These are phyloP conservation scores for Parnassius smintheus DNA, from an alignment of 2,888 invertebrate species.

Conservation along the genomic window DNA sequence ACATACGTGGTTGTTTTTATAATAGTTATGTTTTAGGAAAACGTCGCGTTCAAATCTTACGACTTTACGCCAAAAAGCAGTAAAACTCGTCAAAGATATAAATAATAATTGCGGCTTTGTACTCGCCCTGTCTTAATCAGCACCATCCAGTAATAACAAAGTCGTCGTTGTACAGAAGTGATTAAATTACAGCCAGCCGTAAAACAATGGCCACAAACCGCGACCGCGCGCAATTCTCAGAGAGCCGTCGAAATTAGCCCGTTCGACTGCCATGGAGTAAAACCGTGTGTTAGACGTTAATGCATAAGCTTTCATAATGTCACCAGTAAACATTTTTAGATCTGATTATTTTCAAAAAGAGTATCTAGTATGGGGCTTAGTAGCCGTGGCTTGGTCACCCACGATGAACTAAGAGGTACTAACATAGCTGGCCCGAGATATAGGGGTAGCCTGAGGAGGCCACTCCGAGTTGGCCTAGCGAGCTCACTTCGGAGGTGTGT, in stretches of 20 bases:
- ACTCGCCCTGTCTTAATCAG: conserved; percentile 36
- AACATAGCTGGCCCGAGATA: too few species aligned
- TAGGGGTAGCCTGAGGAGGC: too few species aligned
- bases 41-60: neutral
- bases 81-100: conserved; percentile 18
- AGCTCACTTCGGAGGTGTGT: too few species aligned
- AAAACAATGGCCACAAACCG: conserved; percentile 53
- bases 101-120: conserved; percentile 27
- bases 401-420: too few species aligned
- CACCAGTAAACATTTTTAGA: too few species aligned
- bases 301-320: too few species aligned
- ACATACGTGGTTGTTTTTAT: neutral
- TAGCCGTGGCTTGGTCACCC: too few species aligned
- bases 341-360: too few species aligned
- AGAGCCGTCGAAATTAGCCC: conserved; percentile 34
- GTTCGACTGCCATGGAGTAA: conserved; percentile 11
- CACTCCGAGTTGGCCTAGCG: too few species aligned
- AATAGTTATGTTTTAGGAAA: neutral
- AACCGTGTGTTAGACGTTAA: conserved; percentile 5
- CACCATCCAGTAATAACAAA: conserved; percentile 45
- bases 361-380: too few species aligned
- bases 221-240: conserved; percentile 39
- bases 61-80: conserved; percentile 11
- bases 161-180: conserved; percentile 46
- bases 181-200: conserved; percentile 52